These are phyloP conservation scores for Pogonomyrmex barbatus DNA, from an alignment of 1,140 invertebrate species.

Conservation along the genomic window DNA sequence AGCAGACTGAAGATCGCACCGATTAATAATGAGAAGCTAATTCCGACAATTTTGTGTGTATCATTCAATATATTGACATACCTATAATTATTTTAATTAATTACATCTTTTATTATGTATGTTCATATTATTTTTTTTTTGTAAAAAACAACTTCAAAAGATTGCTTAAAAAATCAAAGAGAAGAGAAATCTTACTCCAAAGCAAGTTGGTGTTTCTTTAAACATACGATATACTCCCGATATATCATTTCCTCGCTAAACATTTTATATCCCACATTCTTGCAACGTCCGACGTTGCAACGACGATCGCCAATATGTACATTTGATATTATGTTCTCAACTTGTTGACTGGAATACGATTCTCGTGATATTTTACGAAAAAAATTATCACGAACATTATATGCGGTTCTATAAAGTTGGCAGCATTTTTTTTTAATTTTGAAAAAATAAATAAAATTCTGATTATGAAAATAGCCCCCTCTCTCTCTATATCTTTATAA, in stretches of 20 bases:
- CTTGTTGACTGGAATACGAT: slow-evolving; percentile 1
- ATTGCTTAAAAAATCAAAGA: background rate
- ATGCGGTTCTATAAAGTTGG: background rate
- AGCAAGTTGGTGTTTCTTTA: slow-evolving; percentile 53
- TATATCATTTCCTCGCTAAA: slow-evolving; percentile 22
- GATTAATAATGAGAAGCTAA: background rate
- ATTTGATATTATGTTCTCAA: slow-evolving; percentile 5
- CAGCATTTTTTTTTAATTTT: too few species aligned
- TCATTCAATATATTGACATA: slow-evolving; percentile 23
- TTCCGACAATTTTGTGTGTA: slow-evolving; percentile 1
- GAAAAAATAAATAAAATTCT: too few species aligned
- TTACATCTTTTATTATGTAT: background rate
- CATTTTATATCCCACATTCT: background rate
- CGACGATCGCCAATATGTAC: background rate
- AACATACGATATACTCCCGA: slow-evolving; percentile 29
- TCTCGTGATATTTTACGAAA: background rate
- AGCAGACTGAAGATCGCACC: background rate
- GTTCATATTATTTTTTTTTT: background rate
- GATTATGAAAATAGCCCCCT: too few species aligned
- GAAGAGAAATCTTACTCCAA: slow-evolving; percentile 17
- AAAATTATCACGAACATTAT: background rate
- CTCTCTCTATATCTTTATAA: too few species aligned
- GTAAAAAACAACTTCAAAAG: background rate
- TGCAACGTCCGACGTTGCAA: background rate
- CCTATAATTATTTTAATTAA: slow-evolving; percentile 19